Percentiles rank a stretch among this genome's conserved stretches.
These are phyloP conservation scores for Anguilla japonica DNA, from an alignment of 2,113 vertebrate species.

Conservation along the genomic window DNA sequence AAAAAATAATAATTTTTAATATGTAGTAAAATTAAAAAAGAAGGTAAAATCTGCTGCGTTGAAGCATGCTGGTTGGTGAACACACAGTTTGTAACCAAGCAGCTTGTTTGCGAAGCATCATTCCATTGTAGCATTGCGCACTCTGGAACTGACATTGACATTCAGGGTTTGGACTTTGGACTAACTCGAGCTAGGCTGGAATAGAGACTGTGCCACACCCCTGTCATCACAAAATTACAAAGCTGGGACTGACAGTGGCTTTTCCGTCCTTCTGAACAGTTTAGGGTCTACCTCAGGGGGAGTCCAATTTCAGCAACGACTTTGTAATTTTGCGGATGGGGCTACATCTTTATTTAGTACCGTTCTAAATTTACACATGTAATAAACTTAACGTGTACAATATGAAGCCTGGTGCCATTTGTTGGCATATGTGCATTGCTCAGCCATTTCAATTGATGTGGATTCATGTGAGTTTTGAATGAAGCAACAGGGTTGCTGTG, in stretches of 20 bases:
- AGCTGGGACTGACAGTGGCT: slow-evolving; percentile 1
- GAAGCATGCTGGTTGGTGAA: not conserved
- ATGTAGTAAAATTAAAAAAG: not conserved
- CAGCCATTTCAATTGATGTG: not conserved
- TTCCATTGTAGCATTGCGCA: not conserved
- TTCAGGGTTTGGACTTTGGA: no score
- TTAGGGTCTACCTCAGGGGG: slow-evolving; percentile 20
- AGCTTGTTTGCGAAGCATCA: not conserved
- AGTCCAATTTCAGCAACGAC: not conserved
- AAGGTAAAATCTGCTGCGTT: not conserved
- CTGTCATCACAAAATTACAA: slow-evolving; percentile 13
- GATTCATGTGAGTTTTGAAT: not conserved
- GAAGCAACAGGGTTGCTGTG: no score
- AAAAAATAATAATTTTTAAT: not conserved
- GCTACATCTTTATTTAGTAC: not conserved
- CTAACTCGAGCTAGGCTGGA: not conserved
- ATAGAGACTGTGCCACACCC: slow-evolving; percentile 12
- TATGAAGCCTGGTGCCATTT: not conserved
- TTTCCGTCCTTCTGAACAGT: not conserved
- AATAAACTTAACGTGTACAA: not conserved
- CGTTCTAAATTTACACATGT: slow-evolving; percentile 9
- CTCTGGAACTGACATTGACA: not conserved
- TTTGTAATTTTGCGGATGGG: slow-evolving; percentile 17
- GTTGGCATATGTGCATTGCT: not conserved
- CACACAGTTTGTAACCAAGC: no score